A percentile compares a stretch with the other conserved stretches of the same genome.
phyloP scores from a whole-genome alignment of 2,113 vertebrate genomes.

The Aldabrachelys gigantea region DNA sequence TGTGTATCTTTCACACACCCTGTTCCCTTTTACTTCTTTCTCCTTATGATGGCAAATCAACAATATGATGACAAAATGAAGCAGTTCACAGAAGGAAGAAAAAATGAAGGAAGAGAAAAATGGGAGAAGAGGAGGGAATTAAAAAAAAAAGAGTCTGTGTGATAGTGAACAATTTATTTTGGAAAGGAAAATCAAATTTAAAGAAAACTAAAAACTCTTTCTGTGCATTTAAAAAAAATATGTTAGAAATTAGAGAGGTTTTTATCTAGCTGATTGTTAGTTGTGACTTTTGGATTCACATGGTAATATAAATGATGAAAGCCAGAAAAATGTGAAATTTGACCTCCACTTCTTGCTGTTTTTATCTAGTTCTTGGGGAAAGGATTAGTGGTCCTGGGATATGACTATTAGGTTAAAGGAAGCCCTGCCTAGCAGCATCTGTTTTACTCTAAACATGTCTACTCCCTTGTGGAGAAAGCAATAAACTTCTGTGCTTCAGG shows the following conservation, averaged over 20 bases:
- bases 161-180: background rate
- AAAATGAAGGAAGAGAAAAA: background rate
- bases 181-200: background rate
- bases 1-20: background rate
- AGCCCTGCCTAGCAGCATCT: constrained; percentile 61
- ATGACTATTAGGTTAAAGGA: constrained; percentile 34
- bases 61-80: background rate
- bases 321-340: background rate
- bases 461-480: constrained; percentile 63
- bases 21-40: background rate
- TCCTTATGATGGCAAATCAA: background rate
- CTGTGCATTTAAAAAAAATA: background rate
- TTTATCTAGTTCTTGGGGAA: constrained; percentile 3
- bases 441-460: constrained; percentile 61
- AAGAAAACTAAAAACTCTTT: background rate
- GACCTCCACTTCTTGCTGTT: background rate
- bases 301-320: background rate
- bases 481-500: constrained; percentile 75
- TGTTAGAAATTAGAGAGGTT: background rate
- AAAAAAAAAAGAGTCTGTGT: background rate
- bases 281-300: background rate
- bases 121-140: background rate
- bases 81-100: background rate
- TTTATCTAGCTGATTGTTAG: background rate
- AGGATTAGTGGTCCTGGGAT: constrained; percentile 15